phyloP scores from a whole-genome alignment of 2,797 vertebrate genomes.

The Brachyrhaphis roseni region DNA sequence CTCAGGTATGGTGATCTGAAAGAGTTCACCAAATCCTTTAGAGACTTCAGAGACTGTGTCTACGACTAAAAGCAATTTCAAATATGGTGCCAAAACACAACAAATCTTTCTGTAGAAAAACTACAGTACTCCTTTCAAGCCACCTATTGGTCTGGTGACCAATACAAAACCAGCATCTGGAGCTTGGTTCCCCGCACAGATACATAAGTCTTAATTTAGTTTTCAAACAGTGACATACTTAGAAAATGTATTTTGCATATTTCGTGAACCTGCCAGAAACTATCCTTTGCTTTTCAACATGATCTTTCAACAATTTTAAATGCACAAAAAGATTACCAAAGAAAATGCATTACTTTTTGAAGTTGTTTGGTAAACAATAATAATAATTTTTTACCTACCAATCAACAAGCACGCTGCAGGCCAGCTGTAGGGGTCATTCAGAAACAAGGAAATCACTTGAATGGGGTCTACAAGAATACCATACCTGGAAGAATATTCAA shows the following conservation, averaged over 20 bases:
- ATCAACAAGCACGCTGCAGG: slow-evolving; percentile 89
- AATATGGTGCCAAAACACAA: not conserved
- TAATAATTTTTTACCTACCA: slow-evolving; percentile 76
- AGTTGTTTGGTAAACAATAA: not conserved
- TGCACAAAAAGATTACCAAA: not conserved
- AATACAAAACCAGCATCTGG: not conserved
- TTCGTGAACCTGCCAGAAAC: not conserved
- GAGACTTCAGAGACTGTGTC: not conserved
- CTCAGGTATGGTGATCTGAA: not conserved
- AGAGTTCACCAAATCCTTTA: not conserved
- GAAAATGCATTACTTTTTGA: not conserved
- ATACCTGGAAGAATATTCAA: slow-evolving; percentile 77
- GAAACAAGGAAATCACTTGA: slow-evolving; percentile 89
- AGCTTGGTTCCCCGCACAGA: not conserved
- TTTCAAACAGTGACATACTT: not conserved
- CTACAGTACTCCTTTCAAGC: not conserved
- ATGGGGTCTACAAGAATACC: slow-evolving; percentile 92
- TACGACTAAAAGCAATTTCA: not conserved
- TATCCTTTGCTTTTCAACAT: not conserved
- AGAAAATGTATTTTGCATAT: not conserved
- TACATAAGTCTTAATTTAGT: not conserved
- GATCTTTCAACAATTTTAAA: not conserved
- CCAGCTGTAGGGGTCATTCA: slow-evolving; percentile 92
- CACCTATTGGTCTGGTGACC: not conserved
- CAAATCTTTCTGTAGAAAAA: not conserved